A percentile compares a stretch with the other conserved stretches of the same genome.
phyloP scores from a whole-genome alignment of 92 coral and sea anemone species.

The Diadumene lineata region DNA sequence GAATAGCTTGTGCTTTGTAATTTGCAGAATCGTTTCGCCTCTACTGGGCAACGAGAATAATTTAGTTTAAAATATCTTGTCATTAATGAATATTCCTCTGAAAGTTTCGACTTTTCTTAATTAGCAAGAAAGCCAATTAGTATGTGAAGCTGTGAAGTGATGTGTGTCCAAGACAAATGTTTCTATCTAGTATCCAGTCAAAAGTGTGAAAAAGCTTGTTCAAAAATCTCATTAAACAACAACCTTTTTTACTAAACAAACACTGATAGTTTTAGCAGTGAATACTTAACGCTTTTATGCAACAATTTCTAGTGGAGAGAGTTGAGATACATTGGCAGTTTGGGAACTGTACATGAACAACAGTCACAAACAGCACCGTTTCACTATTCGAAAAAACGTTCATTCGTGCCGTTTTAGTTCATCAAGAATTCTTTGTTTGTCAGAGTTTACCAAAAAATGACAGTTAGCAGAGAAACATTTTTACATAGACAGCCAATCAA shows the following conservation, averaged over 20 bases:
- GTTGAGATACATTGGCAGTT: too few species aligned
- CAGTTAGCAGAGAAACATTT: slow-evolving; percentile 67
- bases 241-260: slow-evolving; percentile 23
- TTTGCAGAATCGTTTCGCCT: not conserved
- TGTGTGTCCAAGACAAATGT: slow-evolving; percentile 40
- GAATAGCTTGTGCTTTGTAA: too few species aligned
- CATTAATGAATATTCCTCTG: slow-evolving; percentile 7
- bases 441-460: slow-evolving; percentile 57
- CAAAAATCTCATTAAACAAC: slow-evolving; percentile 12
- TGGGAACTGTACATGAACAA: too few species aligned
- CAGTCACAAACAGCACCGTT: too few species aligned
- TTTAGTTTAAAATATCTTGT: not conserved
- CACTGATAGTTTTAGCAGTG: slow-evolving; percentile 11
- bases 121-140: slow-evolving; percentile 3
- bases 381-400: not conserved
- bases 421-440: slow-evolving; percentile 42
- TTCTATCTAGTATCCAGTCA: slow-evolving; percentile 64
- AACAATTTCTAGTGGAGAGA: slow-evolving; percentile 16
- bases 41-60: not conserved
- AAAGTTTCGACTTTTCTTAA: not conserved
- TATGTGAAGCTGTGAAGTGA: not conserved
- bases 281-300: not conserved
- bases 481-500: slow-evolving; percentile 58
- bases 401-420: not conserved
- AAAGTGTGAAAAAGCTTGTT: slow-evolving; percentile 13